Percentiles rank a stretch among this genome's conserved stretches.
Conservation (phyloP, 2,888 invertebrate species). For the Ophioninae sp. region DNA sequence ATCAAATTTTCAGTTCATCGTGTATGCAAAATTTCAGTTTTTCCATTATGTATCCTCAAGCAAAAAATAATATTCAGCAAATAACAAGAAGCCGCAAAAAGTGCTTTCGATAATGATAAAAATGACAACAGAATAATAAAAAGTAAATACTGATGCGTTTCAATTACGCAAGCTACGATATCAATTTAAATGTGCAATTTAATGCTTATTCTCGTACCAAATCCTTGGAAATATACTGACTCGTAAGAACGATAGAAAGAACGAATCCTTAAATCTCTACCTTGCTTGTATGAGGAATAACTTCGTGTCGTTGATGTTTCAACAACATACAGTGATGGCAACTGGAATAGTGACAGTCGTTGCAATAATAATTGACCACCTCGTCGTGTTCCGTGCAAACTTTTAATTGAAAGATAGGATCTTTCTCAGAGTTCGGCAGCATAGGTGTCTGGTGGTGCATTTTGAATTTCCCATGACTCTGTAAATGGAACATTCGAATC, state of each 20-base stretch:
- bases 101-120: too few relatives aligned
- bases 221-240: neutral
- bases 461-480: slow-evolving; percentile 75
- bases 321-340: slow-evolving; percentile 81
- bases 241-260: neutral
- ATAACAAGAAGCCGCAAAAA: too few relatives aligned
- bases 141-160: too few relatives aligned
- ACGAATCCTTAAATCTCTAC: slow-evolving; percentile 71
- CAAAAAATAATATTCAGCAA: too few relatives aligned
- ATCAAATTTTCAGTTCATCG: too few relatives aligned
- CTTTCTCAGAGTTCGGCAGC: slow-evolving; percentile 24
- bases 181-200: neutral
- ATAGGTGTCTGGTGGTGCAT: slow-evolving; percentile 72
- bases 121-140: too few relatives aligned
- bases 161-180: neutral
- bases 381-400: slow-evolving; percentile 70
- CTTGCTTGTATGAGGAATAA: slow-evolving; percentile 72
- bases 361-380: slow-evolving; percentile 79
- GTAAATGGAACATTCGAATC: slow-evolving; percentile 59
- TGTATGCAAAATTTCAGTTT: too few relatives aligned
- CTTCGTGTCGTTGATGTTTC: slow-evolving; percentile 77
- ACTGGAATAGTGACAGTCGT: slow-evolving; percentile 75
- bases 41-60: too few relatives aligned
- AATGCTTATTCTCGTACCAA: neutral
- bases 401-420: slow-evolving; percentile 44